phyloP scores from a whole-genome alignment of 2,888 invertebrate genomes.

The Agriopis marginaria region DNA sequence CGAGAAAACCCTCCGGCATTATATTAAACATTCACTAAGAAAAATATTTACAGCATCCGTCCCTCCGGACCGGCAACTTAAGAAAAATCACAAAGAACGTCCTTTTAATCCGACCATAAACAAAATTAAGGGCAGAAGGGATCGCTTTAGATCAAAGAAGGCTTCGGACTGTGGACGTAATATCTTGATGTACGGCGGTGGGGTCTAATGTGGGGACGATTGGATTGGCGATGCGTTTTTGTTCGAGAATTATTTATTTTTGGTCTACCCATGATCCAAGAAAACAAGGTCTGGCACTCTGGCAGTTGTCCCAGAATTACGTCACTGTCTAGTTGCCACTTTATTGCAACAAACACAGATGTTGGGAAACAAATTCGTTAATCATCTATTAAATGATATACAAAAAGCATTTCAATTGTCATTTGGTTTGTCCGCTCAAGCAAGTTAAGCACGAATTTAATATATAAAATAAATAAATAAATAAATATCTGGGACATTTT shows the following conservation, averaged over 20 bases:
- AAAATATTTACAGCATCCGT: slow-evolving; percentile 50
- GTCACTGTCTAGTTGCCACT: too few species aligned
- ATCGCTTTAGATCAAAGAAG: slow-evolving; percentile 33
- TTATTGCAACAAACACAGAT: too few species aligned
- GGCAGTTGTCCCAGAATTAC: too few species aligned
- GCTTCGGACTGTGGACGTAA: slow-evolving; percentile 9
- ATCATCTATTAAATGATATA: too few species aligned
- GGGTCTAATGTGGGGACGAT: not conserved
- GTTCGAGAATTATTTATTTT: not conserved
- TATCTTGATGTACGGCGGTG: slow-evolving; percentile 15
- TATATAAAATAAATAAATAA: too few species aligned
- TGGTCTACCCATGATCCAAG: too few species aligned
- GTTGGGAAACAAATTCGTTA: too few species aligned
- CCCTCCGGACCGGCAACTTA: slow-evolving; percentile 51
- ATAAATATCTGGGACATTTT: too few species aligned
- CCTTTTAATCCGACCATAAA: slow-evolving; percentile 72
- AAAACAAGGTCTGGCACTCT: too few species aligned
- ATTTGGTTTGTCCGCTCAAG: too few species aligned
- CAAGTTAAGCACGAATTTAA: too few species aligned
- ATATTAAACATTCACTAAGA: slow-evolving; percentile 54
- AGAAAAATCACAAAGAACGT: slow-evolving; percentile 60
- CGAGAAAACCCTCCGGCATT: slow-evolving; percentile 45
- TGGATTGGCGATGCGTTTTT: slow-evolving; percentile 14
- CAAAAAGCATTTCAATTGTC: too few species aligned
- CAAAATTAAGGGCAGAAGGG: slow-evolving; percentile 62